phyloP scores from a whole-genome alignment of 2,113 vertebrate species.

The Sitta europaea region DNA sequence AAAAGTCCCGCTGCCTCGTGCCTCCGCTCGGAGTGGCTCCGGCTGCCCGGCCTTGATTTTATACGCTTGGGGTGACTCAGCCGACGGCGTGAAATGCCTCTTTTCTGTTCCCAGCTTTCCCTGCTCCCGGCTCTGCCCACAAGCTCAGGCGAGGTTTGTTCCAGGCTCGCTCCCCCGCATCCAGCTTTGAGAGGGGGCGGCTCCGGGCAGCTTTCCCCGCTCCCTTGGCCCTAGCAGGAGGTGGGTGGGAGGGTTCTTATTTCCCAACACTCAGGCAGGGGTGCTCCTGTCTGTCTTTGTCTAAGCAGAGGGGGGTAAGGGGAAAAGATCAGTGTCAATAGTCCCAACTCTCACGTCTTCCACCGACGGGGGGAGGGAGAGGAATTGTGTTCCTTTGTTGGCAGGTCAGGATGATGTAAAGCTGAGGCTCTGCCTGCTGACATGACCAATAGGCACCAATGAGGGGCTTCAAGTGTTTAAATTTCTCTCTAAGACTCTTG shows the following conservation, averaged over 20 bases:
- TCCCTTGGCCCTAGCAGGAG: neutral
- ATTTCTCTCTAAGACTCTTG: neutral
- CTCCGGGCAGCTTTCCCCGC: neutral
- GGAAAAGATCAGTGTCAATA: neutral
- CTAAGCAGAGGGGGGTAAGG: neutral
- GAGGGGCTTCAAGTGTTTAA: neutral
- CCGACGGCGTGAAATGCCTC: neutral
- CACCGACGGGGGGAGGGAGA: neutral
- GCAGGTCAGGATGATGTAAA: neutral
- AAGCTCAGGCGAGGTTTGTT: neutral
- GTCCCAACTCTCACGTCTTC: neutral
- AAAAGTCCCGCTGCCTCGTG: neutral
- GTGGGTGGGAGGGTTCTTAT: slow-evolving; percentile 5
- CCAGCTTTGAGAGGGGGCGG: slow-evolving; percentile 3
- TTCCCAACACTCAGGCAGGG: neutral
- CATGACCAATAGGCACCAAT: neutral
- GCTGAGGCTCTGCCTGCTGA: neutral
- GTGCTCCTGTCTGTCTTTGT: neutral
- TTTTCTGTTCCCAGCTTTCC: neutral
- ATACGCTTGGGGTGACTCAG: slow-evolving; percentile 48
- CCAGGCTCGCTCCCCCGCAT: slow-evolving; percentile 28
- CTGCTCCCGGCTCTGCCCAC: slow-evolving; percentile 34
- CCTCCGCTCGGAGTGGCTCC: neutral
- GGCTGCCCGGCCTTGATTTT: neutral
- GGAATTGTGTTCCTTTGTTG: neutral